phyloP scores from a whole-genome alignment of 2,797 vertebrate species.

The Phyllotis vaccarum region DNA sequence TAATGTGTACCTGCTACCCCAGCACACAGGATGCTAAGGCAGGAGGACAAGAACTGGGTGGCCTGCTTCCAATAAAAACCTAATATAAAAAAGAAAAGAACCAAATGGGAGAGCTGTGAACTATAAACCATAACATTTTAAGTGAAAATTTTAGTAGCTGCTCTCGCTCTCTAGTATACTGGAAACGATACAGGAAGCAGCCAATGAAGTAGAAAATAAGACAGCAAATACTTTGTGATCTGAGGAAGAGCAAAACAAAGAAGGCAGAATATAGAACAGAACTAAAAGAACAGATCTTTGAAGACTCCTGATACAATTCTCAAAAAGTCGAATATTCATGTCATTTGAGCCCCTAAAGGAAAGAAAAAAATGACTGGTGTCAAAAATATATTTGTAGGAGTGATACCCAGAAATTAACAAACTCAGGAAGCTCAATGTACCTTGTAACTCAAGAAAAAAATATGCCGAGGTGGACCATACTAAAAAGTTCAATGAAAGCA shows the following conservation, averaged over 20 bases:
- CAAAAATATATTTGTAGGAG: conserved; percentile 45
- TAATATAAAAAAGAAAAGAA: neutral
- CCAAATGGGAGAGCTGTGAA: neutral
- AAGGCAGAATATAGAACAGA: neutral
- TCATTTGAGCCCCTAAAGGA: neutral
- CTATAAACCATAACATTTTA: neutral
- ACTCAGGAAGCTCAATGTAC: conserved; percentile 11
- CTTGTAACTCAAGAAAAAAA: conserved; percentile 5
- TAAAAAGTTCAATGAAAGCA: conserved; percentile 35
- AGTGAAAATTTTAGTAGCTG: neutral
- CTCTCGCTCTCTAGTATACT: neutral
- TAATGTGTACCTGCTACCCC: neutral
- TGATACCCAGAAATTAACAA: neutral
- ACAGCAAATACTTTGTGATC: neutral
- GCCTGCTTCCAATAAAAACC: neutral
- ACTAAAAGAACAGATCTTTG: neutral
- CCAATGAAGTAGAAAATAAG: neutral
- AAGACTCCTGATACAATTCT: neutral
- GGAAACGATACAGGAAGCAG: neutral
- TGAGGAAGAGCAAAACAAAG: neutral
- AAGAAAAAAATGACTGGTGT: neutral
- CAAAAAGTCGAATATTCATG: neutral
- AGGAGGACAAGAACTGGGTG: neutral
- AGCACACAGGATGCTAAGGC: neutral
- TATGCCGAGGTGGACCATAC: neutral